These are phyloP conservation scores for Paratilapia polleni DNA, from an alignment of 2,113 vertebrate genomes.

Conservation along the genomic window DNA sequence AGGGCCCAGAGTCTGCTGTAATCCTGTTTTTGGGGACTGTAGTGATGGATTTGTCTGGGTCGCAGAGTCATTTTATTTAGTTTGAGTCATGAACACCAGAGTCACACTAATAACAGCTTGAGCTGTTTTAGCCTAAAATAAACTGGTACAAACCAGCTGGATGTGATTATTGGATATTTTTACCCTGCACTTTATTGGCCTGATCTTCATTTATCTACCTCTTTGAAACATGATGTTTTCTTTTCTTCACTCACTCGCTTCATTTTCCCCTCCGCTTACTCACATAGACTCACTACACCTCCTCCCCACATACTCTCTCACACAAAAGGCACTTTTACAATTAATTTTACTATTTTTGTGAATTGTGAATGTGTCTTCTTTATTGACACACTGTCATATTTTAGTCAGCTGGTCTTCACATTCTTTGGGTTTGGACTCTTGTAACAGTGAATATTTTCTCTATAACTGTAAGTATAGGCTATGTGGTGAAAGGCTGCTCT, in stretches of 20 bases:
- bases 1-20: neutral
- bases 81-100: conserved; percentile 2
- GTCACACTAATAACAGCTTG: conserved; percentile 25
- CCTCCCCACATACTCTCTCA: neutral
- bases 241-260: rapidly evolving
- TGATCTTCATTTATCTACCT: neutral
- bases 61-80: neutral
- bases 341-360: neutral
- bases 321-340: neutral
- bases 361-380: neutral
- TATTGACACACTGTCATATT: rapidly evolving
- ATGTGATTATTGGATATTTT: neutral
- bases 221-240: neutral
- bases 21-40: neutral
- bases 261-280: neutral
- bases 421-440: neutral
- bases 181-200: neutral
- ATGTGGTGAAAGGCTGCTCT: neutral
- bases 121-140: conserved; percentile 38
- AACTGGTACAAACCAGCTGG: neutral
- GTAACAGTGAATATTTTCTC: too few relatives aligned
- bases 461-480: neutral
- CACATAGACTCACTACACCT: neutral
- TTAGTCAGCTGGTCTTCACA: neutral
- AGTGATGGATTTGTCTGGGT: conserved; percentile 3